Percentiles rank a stretch among this genome's conserved stretches.
Conservation (phyloP, 2,888 invertebrate genomes). For the Ectobius pallidus region DNA sequence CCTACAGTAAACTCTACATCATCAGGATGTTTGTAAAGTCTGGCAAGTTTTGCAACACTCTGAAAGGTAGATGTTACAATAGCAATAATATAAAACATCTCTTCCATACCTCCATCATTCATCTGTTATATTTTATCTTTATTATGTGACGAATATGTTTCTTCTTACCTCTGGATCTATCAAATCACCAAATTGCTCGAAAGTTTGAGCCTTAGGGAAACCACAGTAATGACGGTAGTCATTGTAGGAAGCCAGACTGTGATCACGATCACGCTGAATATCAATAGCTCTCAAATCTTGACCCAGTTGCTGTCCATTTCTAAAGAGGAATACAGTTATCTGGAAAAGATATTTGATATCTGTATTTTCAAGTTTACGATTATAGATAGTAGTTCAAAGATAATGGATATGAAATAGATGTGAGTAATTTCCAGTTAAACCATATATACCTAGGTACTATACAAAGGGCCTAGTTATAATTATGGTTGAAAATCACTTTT, state of each 20-base stretch:
- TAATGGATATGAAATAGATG: too few species aligned
- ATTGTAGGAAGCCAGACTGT: constrained; percentile 81
- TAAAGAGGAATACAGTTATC: constrained; percentile 71
- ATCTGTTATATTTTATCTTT: too few species aligned
- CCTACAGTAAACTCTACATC: constrained; percentile 89
- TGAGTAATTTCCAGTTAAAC: too few species aligned
- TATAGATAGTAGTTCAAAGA: too few species aligned
- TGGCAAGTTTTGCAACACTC: constrained; percentile 69
- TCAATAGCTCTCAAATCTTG: constrained; percentile 81
- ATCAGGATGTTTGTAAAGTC: constrained; percentile 71
- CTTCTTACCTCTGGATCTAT: constrained; percentile 65
- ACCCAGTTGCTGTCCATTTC: constrained; percentile 75
- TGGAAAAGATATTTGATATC: constrained; percentile 51
- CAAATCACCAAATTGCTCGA: constrained; percentile 73
- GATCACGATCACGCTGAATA: constrained; percentile 86
- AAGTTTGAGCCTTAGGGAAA: constrained; percentile 68
- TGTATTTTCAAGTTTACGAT: too few species aligned
- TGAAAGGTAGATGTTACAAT: constrained; percentile 49
- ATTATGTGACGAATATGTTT: too few species aligned
- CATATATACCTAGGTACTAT: too few species aligned
- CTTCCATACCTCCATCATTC: too few species aligned
- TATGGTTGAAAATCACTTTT: too few species aligned
- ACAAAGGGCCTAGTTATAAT: too few species aligned
- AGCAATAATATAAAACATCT: too few species aligned
- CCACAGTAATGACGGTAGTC: constrained; percentile 75